Evolutionary conservation across 2,888 invertebrate genomes (phyloP).

Genomic region (Acholoe squamosa): DNA sequence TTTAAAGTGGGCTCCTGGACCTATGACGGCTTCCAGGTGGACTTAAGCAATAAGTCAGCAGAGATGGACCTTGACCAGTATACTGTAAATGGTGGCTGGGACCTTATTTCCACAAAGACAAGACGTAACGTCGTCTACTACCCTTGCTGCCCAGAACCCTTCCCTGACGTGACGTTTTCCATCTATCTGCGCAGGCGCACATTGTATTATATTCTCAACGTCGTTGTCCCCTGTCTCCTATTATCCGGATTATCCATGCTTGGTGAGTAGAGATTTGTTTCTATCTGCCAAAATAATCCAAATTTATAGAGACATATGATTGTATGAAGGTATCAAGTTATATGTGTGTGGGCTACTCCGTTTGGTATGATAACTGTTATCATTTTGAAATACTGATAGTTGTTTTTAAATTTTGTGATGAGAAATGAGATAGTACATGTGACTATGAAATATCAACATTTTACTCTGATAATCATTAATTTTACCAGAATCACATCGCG

Average conservation of each 20-base stretch:
- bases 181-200: constrained; percentile 85
- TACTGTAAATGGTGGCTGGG: constrained; percentile 81
- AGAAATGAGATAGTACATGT: too few species aligned
- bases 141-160: constrained; percentile 80
- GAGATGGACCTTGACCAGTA: constrained; percentile 79
- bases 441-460: too few species aligned
- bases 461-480: too few species aligned
- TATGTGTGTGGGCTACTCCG: too few species aligned
- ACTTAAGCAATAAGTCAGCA: constrained; percentile 75
- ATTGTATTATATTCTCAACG: constrained; percentile 84
- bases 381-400: too few species aligned
- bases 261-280: constrained; percentile 71
- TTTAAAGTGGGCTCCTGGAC: constrained; percentile 77
- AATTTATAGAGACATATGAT: too few species aligned
- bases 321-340: too few species aligned
- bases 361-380: too few species aligned
- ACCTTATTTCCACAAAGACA: constrained; percentile 76
- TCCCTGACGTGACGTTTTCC: constrained; percentile 84
- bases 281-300: too few species aligned
- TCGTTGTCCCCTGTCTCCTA: constrained; percentile 86
- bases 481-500: too few species aligned
- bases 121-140: constrained; percentile 78
- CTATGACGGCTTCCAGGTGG: constrained; percentile 80
- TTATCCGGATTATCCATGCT: constrained; percentile 86
- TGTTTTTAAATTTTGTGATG: too few species aligned